Conservation (phyloP, 2,888 invertebrate genomes). For the Resseliella maxima region DNA sequence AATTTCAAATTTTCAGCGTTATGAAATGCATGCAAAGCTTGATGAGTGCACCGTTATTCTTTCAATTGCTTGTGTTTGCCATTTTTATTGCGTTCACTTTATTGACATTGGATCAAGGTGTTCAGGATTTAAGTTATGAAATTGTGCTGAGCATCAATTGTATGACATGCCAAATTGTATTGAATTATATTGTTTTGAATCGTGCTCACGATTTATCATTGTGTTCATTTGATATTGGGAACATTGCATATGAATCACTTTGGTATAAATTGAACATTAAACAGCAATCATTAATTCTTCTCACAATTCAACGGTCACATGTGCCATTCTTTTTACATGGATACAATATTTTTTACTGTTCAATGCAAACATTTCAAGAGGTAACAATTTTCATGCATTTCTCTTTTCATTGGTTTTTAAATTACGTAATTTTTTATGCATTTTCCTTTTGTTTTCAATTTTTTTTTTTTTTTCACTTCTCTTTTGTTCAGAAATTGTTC, state of each 20-base stretch:
- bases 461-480: too few relatives aligned
- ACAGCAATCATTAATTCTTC: neutral
- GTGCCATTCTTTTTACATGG: neutral
- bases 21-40: neutral
- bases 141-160: conserved; percentile 7
- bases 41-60: neutral
- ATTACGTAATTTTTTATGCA: neutral
- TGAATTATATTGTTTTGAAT: neutral
- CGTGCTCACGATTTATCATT: neutral
- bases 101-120: neutral
- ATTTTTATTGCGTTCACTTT: neutral
- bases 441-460: too few relatives aligned
- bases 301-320: conserved; percentile 4
- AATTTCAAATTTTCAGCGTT: neutral
- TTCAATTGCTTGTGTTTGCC: neutral
- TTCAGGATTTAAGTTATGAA: neutral
- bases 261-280: neutral
- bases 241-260: neutral
- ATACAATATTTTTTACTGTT: neutral
- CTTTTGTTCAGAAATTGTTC: too few relatives aligned
- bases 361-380: neutral
- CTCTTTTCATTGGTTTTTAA: too few relatives aligned
- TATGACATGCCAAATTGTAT: neutral
- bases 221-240: neutral
- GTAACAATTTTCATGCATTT: too few relatives aligned